These are phyloP conservation scores for Megaustenia siamemsis DNA, from an alignment of 2,888 invertebrate species.

Conservation along the genomic window DNA sequence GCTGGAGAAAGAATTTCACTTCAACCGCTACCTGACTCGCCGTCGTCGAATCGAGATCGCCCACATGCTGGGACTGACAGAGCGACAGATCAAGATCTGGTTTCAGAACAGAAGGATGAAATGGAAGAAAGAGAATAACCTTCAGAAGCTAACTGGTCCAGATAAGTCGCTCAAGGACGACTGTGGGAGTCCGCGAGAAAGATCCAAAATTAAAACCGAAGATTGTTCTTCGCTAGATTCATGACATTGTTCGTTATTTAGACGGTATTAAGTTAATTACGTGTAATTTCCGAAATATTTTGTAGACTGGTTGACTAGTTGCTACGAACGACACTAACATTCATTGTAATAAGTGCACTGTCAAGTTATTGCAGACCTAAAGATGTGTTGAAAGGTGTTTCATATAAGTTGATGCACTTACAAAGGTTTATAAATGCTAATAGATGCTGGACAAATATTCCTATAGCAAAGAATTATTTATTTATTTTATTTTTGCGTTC, in stretches of 20 bases:
- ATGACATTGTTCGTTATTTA: slow-evolving; percentile 25
- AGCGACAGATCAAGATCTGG: slow-evolving; percentile 88
- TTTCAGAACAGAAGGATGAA: slow-evolving; percentile 97
- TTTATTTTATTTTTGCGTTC: too few species aligned
- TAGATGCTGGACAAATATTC: too few species aligned
- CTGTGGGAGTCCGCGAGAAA: slow-evolving; percentile 52
- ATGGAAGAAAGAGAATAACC: slow-evolving; percentile 82
- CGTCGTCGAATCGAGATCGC: slow-evolving; percentile 98
- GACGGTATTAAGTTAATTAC: too few species aligned
- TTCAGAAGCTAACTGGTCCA: slow-evolving; percentile 73
- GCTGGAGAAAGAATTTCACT: slow-evolving; percentile 98
- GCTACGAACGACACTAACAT: too few species aligned
- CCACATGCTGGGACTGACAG: slow-evolving; percentile 96
- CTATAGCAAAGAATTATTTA: too few species aligned
- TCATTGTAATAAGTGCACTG: too few species aligned
- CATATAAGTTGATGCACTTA: too few species aligned
- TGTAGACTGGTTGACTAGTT: too few species aligned
- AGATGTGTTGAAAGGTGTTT: too few species aligned
- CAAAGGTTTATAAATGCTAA: too few species aligned
- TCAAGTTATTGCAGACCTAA: too few species aligned
- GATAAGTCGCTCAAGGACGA: slow-evolving; percentile 64
- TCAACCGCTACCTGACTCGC: slow-evolving; percentile 98
- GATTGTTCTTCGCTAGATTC: slow-evolving; percentile 47
- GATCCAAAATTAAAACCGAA: slow-evolving; percentile 52
- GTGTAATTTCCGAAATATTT: too few species aligned